Base-by-base conservation (phyloP, 2,113 vertebrate genomes). In the Oriolus oriolus region DNA sequence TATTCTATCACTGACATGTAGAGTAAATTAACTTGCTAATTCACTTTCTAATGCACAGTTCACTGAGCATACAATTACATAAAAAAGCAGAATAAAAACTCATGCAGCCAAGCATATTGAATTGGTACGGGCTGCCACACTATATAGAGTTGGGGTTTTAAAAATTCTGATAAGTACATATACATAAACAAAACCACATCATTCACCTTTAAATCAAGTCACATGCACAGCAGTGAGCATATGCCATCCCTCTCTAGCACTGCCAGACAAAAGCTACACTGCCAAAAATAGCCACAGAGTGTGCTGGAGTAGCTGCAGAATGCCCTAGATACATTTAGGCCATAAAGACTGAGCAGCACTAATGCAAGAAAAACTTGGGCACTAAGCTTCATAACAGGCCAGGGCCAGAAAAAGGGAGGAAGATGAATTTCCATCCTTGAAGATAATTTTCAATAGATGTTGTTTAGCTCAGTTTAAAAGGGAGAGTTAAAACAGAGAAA, bases 261-360 rank as follows among this genome's bases (percentile, higher is more conserved):
- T 93, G 84, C 75, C 65, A 97, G 81, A 95, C 94, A 97, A 88
- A 96, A 97, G 90, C 95, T 94, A 90, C 81, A 53, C 5, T 0
- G 76, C 96, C 96, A 96, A 97, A 98, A 98, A 98, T 97, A 98
- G 97, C 82, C 84, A 68, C 49, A 11, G 74, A 89, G 92, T 19
- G 68, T 90, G 84, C 80, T 80, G 53, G 80, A 89, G 93, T 81
- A 73, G 65, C 95, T 95, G 89, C 63, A 81, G 96, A 79, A 80
- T 97, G 97, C 91, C 97, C 97, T 94, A 97, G 93, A 97, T 97
- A 96, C 88, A 90, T 44, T 28, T 26, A 91, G 87, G 84, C 69
- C 79, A 60, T 23, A 84, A 80, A 83, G 80, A 68, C 0, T 20
- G 87, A 90, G 64, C 65, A 86, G 56, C 44, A 41, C 69, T 76